These are phyloP conservation scores for Cheilosia soror DNA, from an alignment of 2,888 invertebrate species.

Conservation along the genomic window DNA sequence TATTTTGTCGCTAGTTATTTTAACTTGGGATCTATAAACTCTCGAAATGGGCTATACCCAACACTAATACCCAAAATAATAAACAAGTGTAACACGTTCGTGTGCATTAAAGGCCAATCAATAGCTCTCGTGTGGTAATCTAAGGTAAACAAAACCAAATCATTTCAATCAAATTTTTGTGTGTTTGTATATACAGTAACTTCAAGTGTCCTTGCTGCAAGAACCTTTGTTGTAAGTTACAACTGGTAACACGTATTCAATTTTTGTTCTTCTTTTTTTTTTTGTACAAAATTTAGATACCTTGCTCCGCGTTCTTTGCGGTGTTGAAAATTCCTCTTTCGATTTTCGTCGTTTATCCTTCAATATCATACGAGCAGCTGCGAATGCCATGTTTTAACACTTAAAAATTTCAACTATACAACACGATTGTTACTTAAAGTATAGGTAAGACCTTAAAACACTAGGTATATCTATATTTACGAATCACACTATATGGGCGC, in stretches of 20 bases:
- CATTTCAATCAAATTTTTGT: slow-evolving; percentile 32
- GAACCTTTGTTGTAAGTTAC: slow-evolving; percentile 1
- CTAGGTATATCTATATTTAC: slow-evolving; percentile 20
- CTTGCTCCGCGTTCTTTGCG: slow-evolving; percentile 91
- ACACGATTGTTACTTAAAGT: slow-evolving; percentile 23
- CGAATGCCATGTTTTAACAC: slow-evolving; percentile 88
- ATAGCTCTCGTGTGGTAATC: slow-evolving; percentile 53
- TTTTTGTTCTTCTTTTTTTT: slow-evolving; percentile 7
- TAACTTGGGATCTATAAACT: background rate
- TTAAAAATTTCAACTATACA: slow-evolving; percentile 17
- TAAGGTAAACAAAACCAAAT: slow-evolving; percentile 31
- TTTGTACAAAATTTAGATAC: slow-evolving; percentile 84
- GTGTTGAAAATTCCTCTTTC: slow-evolving; percentile 90
- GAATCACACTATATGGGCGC: background rate
- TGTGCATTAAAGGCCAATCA: background rate
- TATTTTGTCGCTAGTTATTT: background rate
- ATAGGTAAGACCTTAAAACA: slow-evolving; percentile 21
- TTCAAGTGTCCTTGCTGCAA: slow-evolving; percentile 12
- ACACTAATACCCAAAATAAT: background rate
- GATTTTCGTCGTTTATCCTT: slow-evolving; percentile 93
- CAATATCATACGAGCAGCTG: slow-evolving; percentile 92
- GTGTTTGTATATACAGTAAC: slow-evolving; percentile 2
- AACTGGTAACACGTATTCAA: background rate
- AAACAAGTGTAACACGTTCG: slow-evolving; percentile 7
- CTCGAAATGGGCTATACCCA: background rate